Base-by-base conservation (phyloP, 2,888 invertebrate species). In the Ceramica pisi region DNA sequence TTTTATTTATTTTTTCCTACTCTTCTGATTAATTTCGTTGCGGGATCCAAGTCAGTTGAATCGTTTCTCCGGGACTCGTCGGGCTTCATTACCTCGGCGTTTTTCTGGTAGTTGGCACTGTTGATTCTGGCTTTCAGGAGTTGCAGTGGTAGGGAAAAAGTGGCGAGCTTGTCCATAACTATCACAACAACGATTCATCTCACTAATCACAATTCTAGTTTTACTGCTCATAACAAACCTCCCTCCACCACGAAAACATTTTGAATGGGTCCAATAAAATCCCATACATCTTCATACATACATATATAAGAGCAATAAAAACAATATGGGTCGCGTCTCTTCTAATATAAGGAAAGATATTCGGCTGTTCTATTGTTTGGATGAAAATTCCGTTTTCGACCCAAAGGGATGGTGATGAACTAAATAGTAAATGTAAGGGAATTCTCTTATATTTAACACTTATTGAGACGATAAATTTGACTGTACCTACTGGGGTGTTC, bases 281-380 rank as follows among this genome's bases (percentile, higher is more conserved):
- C 68, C 51, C 55, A 80, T 59, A 77, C 68, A 71, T 76, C 31
- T 53, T 53, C 41, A 61, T 48, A 68, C 51, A 68, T 61, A 65
- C 26, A 53, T 55, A 63, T 35, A 57, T 35, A 23, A 46, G 3
- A 44, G 71, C 68, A 75, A 75, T 85, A 78, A 82, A 81, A 81
- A 81, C 79, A 86, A 84, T 84, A 78, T 75, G 82, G 86, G 83
- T 80, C 84, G 72, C 71, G 77, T 78, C 78, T 80, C 83, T 79
- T 86, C 74, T 77, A 75, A 71, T 82, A 75, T 57, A 66, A 66
- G 64, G 55, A 75, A 68, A 89, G 82, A 88, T 88, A 86, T 88
- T 86, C 79, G 59, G 44, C 61, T 65, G 67, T 65, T 61, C 69
- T 63, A 65, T 77, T 80, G 71, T 62, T 4, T 56, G 69, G 59